Percentiles rank a stretch among this genome's conserved stretches.
Evolutionary conservation across 2,797 vertebrate species (phyloP).

Genomic region (Aselliscus stoliczkanus): DNA sequence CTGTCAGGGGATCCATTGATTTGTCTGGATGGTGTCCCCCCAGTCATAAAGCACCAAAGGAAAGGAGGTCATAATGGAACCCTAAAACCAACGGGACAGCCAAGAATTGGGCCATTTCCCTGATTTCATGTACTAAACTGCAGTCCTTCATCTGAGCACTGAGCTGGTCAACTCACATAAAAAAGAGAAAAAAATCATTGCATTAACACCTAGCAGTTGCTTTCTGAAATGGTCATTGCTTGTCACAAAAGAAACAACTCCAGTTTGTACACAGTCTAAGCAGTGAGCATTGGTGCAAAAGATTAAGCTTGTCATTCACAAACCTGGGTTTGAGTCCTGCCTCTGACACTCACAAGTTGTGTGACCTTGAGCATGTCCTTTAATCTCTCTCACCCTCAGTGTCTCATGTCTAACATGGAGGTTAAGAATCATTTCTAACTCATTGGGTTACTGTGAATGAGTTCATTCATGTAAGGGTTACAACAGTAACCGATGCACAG

Average conservation of each 20-base stretch:
- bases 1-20: neutral
- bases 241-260: neutral
- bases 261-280: neutral
- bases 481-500: neutral
- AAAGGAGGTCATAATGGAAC: conserved; percentile 6
- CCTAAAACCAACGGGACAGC: neutral
- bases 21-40: neutral
- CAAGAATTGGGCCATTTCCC: neutral
- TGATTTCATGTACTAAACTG: neutral
- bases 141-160: neutral
- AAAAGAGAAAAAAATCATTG: neutral
- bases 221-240: neutral
- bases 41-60: neutral
- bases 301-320: neutral
- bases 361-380: neutral
- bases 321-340: neutral
- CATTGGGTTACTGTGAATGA: neutral
- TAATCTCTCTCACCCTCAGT: neutral
- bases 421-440: neutral
- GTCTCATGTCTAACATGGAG: neutral
- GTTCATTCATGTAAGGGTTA: neutral
- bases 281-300: neutral
- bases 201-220: neutral
- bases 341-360: neutral
- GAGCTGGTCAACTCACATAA: neutral